A percentile compares a stretch with the other conserved stretches of the same genome.
phyloP scores from a whole-genome alignment of 2,113 vertebrate genomes.

The Strigops habroptila region DNA sequence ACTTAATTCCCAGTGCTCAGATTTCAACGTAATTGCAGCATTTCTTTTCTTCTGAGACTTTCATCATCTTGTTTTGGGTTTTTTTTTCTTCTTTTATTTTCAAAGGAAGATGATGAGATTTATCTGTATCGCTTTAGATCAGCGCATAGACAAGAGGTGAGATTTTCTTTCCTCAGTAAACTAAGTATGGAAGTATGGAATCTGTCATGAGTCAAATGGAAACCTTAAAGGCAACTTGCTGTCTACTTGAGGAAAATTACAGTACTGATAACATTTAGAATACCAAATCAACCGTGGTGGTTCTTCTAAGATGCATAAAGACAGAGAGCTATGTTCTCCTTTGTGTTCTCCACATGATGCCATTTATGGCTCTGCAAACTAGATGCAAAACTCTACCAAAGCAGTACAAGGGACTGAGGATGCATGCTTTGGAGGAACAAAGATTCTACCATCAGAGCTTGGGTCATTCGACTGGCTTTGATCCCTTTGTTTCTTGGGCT shows the following conservation, averaged over 20 bases:
- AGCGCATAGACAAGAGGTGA: slow-evolving; percentile 21
- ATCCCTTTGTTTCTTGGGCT: background rate
- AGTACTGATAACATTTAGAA: background rate
- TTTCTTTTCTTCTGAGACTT: background rate
- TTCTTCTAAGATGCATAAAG: background rate
- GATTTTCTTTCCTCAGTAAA: background rate
- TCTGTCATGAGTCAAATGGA: background rate
- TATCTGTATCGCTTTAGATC: slow-evolving; percentile 51
- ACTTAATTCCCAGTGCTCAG: background rate
- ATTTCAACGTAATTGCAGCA: background rate
- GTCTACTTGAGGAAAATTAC: background rate
- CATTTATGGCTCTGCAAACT: background rate
- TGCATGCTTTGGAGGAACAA: background rate
- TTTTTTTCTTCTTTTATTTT: background rate
- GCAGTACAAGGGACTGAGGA: background rate
- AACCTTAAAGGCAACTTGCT: background rate
- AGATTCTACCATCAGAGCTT: background rate
- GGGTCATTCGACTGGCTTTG: background rate
- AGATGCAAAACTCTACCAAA: background rate
- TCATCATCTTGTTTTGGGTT: background rate
- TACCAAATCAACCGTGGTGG: fast-evolving
- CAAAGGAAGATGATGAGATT: slow-evolving; percentile 19
- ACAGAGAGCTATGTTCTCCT: background rate
- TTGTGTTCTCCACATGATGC: background rate
- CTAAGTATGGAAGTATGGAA: background rate